These are phyloP conservation scores for Eristalinus sepulchralis DNA, from an alignment of 2,888 invertebrate genomes.

Conservation along the genomic window DNA sequence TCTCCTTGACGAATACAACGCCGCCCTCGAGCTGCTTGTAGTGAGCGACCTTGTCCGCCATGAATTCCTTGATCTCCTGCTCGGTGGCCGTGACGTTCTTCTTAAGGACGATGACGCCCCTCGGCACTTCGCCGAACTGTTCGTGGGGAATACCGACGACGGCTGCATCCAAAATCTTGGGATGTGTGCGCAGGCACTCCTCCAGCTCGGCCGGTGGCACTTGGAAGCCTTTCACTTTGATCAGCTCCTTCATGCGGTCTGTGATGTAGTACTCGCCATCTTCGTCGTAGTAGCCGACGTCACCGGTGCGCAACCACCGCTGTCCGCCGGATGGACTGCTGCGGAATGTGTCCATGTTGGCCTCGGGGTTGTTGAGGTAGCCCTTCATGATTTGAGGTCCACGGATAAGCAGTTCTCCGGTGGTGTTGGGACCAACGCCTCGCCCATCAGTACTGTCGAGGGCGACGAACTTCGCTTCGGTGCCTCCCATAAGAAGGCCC, in stretches of 20 bases:
- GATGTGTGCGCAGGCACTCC: constrained; percentile 80
- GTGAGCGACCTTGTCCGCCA: constrained; percentile 86
- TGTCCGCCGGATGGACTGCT: constrained; percentile 82
- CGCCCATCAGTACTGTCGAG: constrained; percentile 77
- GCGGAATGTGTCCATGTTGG: constrained; percentile 86
- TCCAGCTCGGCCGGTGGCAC: constrained; percentile 95
- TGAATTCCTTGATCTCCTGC: constrained; percentile 84
- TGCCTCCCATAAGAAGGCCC: constrained; percentile 85
- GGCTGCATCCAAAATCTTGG: constrained; percentile 89
- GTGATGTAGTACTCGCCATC: constrained; percentile 86
- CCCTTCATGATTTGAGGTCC: constrained; percentile 93
- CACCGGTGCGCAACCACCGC: constrained; percentile 88
- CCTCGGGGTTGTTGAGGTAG: constrained; percentile 88
- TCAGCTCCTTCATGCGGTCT: constrained; percentile 91
- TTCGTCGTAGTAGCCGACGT: constrained; percentile 85
- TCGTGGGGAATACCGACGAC: constrained; percentile 90
- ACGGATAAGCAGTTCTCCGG: constrained; percentile 88
- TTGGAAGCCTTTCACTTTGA: constrained; percentile 89
- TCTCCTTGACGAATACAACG: constrained; percentile 84
- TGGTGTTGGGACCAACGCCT: constrained; percentile 83
- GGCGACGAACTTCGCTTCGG: constrained; percentile 85
- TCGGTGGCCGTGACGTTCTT: constrained; percentile 80
- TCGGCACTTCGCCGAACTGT: constrained; percentile 87
- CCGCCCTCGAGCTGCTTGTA: constrained; percentile 88
- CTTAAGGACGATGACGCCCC: constrained; percentile 86